Percentiles rank a stretch among this genome's conserved stretches.
These are phyloP conservation scores for Eubasilissa regina DNA, from an alignment of 1,140 invertebrate genomes.

Conservation along the genomic window DNA sequence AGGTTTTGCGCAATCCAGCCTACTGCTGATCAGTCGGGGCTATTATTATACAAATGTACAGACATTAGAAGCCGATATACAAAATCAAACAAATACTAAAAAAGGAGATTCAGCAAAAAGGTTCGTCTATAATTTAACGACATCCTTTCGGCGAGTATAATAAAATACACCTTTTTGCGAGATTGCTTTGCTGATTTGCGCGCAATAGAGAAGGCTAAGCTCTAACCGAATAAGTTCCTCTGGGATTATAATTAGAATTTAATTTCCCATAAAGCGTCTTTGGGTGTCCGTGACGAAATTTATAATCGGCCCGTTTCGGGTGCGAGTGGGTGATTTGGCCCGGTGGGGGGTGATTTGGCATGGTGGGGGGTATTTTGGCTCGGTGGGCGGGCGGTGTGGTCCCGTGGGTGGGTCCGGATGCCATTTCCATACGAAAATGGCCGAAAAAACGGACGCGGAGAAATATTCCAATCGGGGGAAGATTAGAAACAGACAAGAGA, in stretches of 20 bases:
- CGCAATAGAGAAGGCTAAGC: slow-evolving; percentile 1
- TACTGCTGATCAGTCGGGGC: too few species aligned
- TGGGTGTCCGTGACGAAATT: slow-evolving; percentile 60
- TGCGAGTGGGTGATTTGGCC: slow-evolving; percentile 12
- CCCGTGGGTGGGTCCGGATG: slow-evolving; percentile 35
- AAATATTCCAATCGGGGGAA: background rate
- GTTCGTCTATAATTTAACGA: too few species aligned
- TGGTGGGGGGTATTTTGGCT: too few species aligned
- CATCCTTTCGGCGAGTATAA: too few species aligned
- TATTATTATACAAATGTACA: too few species aligned
- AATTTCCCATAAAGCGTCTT: slow-evolving; percentile 61
- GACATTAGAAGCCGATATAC: too few species aligned
- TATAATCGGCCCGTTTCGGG: slow-evolving; percentile 57
- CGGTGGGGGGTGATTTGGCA: background rate
- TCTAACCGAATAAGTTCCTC: slow-evolving; percentile 55
- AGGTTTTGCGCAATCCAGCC: too few species aligned
- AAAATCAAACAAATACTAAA: too few species aligned
- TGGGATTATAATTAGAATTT: slow-evolving; percentile 61
- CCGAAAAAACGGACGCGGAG: background rate
- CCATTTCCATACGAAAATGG: slow-evolving; percentile 47
- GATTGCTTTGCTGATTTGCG: background rate
- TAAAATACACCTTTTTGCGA: too few species aligned
- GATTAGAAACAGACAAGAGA: too few species aligned
- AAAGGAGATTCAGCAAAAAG: too few species aligned
- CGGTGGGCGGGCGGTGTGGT: background rate